Evolutionary conservation across 2,797 vertebrate species (phyloP), one percentile per base, ranked within the genome.

Genomic region (Eupleurogrammus muticus): DNA sequence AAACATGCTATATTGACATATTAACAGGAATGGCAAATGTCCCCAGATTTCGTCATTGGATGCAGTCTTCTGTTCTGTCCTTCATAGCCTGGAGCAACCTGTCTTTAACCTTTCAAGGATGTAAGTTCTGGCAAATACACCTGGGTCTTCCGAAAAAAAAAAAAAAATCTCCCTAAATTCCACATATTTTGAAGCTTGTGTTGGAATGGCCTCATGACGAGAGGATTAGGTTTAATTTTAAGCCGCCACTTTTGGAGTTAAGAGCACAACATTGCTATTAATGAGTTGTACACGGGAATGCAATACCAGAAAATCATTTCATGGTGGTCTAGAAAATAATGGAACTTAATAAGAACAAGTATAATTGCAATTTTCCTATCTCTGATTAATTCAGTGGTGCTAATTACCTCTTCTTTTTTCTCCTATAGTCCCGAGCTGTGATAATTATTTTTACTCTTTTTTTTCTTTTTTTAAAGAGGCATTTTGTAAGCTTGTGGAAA

Each of bases 301-400:
- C 73, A 84, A 54, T 55, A 76, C 5, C 12, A 83, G 66, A 67
- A 81, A 85, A 79, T 82, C 21, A 89, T 90, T 85, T 87, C 80
- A 88, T 4, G 87, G 87, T 85, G 88, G 90, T 85, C 85, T 57
- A 73, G 66, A 76, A 89, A 83, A 89, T 90, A 92, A 91, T 88
- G 73, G 81, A 84, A 89, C 77, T 81, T 86, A 89, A 89, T 90
- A 89, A 83, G 86, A 90, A 88, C 73, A 89, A 81, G 88, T 83
- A 81, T 87, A 90, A 91, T 87, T 89, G 87, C 84, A 85, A 81
- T 88, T 86, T 92, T 80, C 82, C 85, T 77, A 84, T 88, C 79
- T 77, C 77, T 83, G 88, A 92, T 93, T 92, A 91, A 94, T 90
- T 90, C 88, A 83, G 66, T 82, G 44, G 48, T 77, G 76, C 87